phyloP scores from a whole-genome alignment of 2,113 vertebrate species.

The Acanthochromis polyacanthus region DNA sequence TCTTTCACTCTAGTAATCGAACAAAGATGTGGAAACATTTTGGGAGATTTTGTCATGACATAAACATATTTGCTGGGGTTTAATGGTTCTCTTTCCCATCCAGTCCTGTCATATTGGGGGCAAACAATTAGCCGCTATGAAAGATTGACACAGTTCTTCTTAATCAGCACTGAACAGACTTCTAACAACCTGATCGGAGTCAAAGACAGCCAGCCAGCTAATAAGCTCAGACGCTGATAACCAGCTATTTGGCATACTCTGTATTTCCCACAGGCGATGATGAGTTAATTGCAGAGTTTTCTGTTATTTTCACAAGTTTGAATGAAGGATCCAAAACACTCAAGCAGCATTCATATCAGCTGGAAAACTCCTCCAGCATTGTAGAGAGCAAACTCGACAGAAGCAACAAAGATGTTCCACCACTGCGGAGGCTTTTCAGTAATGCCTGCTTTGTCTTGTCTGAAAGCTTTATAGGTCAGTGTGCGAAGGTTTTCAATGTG shows the following conservation, averaged over 20 bases:
- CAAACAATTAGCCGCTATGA: slow-evolving; percentile 33
- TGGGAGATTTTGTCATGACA: not conserved
- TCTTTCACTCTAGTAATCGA: no score
- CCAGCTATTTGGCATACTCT: slow-evolving; percentile 44
- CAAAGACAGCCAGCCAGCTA: slow-evolving; percentile 29
- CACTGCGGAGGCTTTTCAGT: slow-evolving; percentile 13
- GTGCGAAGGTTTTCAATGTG: slow-evolving; percentile 59
- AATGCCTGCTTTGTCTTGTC: slow-evolving; percentile 54
- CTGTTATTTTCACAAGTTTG: slow-evolving; percentile 32
- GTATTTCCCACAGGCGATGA: slow-evolving; percentile 40
- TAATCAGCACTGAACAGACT: slow-evolving; percentile 51
- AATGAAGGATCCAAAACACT: slow-evolving; percentile 9
- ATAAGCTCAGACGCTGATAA: slow-evolving; percentile 37
- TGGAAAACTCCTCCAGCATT: slow-evolving; percentile 24
- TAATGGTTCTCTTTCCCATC: not conserved
- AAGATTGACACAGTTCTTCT: slow-evolving; percentile 40
- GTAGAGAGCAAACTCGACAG: slow-evolving; percentile 28
- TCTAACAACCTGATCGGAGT: slow-evolving; percentile 16
- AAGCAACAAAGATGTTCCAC: slow-evolving; percentile 44
- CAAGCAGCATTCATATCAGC: not conserved
- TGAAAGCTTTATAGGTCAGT: slow-evolving; percentile 63
- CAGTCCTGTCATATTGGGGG: slow-evolving; percentile 8
- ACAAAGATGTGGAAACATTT: no score
- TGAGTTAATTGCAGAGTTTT: slow-evolving; percentile 49
- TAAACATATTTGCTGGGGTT: not conserved